A percentile compares a stretch with the other conserved stretches of the same genome.
Evolutionary conservation across 1,140 invertebrate species (phyloP).

Genomic region (Lordiphosa mommai): DNA sequence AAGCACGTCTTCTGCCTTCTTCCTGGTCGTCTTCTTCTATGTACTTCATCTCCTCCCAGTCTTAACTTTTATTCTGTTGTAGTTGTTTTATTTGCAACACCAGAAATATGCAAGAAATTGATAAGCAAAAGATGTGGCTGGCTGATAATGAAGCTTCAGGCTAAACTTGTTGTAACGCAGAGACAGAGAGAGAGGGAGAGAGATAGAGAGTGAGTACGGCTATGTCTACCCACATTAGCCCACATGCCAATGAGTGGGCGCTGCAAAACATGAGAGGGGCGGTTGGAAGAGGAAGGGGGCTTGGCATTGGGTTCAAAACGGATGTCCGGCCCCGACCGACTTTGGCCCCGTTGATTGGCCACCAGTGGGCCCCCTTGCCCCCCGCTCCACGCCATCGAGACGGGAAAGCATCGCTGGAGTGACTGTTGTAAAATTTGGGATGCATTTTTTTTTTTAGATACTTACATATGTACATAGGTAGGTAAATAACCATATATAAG

Average conservation of each 20-base stretch:
- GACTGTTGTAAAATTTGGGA: not conserved
- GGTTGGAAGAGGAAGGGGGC: not conserved
- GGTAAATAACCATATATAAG: not conserved
- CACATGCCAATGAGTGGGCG: not conserved
- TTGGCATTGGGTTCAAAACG: conserved; percentile 3
- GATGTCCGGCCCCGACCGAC: conserved; percentile 21
- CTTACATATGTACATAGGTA: conserved; percentile 3
- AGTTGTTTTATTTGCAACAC: conserved; percentile 22
- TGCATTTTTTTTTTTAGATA: conserved; percentile 2
- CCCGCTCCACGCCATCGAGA: too few relatives aligned
- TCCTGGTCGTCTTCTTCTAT: not conserved
- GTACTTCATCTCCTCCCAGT: not conserved
- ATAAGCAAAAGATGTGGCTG: conserved; percentile 49
- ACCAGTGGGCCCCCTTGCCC: too few relatives aligned
- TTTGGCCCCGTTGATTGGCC: conserved; percentile 21
- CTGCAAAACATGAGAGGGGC: not conserved
- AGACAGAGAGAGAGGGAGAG: not conserved
- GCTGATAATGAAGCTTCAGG: conserved; percentile 38
- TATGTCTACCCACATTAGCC: too few relatives aligned
- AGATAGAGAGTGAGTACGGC: too few relatives aligned
- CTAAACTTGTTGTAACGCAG: not conserved
- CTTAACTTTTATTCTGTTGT: conserved; percentile 3
- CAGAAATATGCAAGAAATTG: conserved; percentile 21
- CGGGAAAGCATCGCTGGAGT: not conserved
- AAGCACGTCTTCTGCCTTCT: conserved; percentile 18